Base-by-base conservation (phyloP, 1,140 invertebrate genomes). In the Zophobas morio region DNA sequence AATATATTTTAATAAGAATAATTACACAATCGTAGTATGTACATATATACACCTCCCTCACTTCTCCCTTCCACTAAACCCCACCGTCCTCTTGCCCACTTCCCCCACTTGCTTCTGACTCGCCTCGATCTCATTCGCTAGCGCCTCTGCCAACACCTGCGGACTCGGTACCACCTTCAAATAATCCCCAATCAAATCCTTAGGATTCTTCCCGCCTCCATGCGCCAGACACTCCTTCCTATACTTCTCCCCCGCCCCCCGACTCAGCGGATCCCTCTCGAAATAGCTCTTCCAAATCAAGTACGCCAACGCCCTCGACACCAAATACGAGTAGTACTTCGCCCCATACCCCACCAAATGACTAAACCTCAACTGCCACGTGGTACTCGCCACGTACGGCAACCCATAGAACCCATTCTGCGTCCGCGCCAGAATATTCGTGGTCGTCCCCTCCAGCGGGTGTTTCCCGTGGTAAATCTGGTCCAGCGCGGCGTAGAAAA, bases 331-430 rank as follows among this genome's bases (percentile, higher is more conserved):
- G 86, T 99, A 99, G 88, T 99, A 99, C 87, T 98, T 99, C 0
- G 97, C 97, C 39, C 98, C 98, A 87, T 99, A 99, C 1, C 97
- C 97, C 2, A 99, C 95, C 39, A 99, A 87, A 88, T 99, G 98
- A 74, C 96, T 95, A 89, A 99, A 99, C 60, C 98, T 89, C 76
- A 98, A 90, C 85, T 99, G 98, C 96, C 96, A 99, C 6, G 98
- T 96, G 1, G 97, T 98, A 86, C 96, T 92, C 74, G 92, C 88
- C 1, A 98, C 93, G 86, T 97, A 95, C 0, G 95, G 95, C 34
- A 99, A 86, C 6, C 93, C 91, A 84, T 96, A 98, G 86, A 96
- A 98, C 80, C 93, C 88, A 6, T 90, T 90, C 84, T 98, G 96
- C 39, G 96, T 91, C 72, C 93, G 87, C 34, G 90, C 89, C 53